These are phyloP conservation scores for Apteryx owenii DNA, from an alignment of 2,113 vertebrate genomes.

Conservation along the genomic window DNA sequence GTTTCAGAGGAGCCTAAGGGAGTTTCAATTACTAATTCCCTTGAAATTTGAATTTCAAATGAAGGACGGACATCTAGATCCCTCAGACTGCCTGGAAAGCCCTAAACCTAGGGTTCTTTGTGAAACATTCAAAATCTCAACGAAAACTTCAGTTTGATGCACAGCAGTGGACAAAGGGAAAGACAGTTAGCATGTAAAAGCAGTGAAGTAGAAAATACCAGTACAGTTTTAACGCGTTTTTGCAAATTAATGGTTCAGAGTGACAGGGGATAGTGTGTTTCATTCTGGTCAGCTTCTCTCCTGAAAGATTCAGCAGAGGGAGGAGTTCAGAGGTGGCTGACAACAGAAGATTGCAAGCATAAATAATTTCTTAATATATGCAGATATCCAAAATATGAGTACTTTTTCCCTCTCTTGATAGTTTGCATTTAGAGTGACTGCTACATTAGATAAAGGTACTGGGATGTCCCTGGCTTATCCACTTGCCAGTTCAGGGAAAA, in stretches of 20 bases:
- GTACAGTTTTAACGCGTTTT: background rate
- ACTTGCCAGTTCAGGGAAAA: background rate
- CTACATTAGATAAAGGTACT: background rate
- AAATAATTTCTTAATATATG: background rate
- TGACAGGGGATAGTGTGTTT: background rate
- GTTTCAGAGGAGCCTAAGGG: background rate
- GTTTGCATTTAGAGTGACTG: background rate
- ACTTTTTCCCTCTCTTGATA: background rate
- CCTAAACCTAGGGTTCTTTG: background rate
- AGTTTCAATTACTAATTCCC: background rate
- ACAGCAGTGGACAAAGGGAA: background rate
- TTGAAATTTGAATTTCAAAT: conserved; percentile 4
- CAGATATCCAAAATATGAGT: background rate
- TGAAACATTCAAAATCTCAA: background rate
- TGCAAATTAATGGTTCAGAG: background rate
- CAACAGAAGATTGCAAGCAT: background rate
- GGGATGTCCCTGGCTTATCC: background rate
- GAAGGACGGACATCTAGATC: background rate
- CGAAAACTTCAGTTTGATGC: background rate
- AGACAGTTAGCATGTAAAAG: background rate
- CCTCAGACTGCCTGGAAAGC: background rate
- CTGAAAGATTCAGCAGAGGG: background rate
- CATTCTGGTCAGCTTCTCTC: background rate
- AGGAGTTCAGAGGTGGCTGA: background rate
- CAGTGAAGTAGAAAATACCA: background rate